Conservation (phyloP, 2,797 vertebrate genomes). For the Danio albolineatus region DNA sequence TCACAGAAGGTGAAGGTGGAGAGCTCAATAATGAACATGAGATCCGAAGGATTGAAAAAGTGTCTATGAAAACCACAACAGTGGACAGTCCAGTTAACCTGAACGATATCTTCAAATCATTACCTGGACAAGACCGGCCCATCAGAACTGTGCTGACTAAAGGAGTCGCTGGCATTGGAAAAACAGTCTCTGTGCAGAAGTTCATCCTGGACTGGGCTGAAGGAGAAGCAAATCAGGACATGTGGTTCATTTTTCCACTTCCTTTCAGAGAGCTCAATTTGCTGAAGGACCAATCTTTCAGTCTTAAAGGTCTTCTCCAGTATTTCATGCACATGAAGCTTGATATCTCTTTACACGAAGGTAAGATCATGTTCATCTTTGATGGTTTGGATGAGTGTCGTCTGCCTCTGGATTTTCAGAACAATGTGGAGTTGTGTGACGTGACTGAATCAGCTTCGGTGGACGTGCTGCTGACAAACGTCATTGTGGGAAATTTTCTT, state of each 20-base stretch:
- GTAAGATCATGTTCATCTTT: no score
- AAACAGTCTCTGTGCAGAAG: slow-evolving; percentile 12
- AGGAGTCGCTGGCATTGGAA: slow-evolving; percentile 21
- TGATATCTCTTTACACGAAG: background rate
- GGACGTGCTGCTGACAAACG: no score
- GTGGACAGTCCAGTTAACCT: background rate
- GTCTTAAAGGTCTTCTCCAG: background rate
- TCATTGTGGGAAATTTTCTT: no score
- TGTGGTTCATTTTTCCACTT: slow-evolving; percentile 18
- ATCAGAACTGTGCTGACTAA: slow-evolving; percentile 2
- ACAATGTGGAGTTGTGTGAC: no score
- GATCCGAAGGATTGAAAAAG: background rate
- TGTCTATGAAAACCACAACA: background rate
- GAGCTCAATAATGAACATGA: background rate
- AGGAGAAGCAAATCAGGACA: background rate
- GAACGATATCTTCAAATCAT: background rate
- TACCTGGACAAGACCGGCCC: background rate
- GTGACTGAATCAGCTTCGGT: no score
- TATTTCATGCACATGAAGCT: background rate
- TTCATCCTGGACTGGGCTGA: no score
- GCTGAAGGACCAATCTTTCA: background rate
- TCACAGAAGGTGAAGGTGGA: background rate
- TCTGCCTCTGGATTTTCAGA: no score
- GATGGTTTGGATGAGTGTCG: no score
- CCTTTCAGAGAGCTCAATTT: slow-evolving; percentile 36